Evolutionary conservation across 2,113 vertebrate genomes (phyloP), one percentile per base, ranked within the genome.

Genomic region (Hylia prasina): DNA sequence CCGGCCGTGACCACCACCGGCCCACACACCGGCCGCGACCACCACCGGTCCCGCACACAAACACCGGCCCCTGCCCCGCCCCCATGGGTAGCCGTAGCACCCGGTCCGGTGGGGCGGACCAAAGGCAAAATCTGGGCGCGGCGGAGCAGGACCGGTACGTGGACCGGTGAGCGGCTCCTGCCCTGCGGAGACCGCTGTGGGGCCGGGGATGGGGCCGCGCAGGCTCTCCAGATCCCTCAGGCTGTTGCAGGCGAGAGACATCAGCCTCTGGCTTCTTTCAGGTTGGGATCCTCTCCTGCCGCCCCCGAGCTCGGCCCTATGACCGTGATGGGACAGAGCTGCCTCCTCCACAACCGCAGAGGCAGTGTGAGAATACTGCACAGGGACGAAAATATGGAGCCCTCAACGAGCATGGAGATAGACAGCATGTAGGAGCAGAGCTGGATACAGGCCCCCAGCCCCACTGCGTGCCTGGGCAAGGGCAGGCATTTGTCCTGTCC

Each of bases 381-480:
- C 4, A 58, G 47, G 3, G 15, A 24, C 0, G 10, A 37, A 5
- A n/a, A 2, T 22, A 39, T 18, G 42, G 48, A 82, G 5, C 4
- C 78, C 19, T 58, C 7, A 4, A 3, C 27, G 48, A 42, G 40
- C 33, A n/a, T 58, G 40, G 90, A 73, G 0, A 0, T 48, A 5
- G 71, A 79, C 31, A 37, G 13, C 54, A 96, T 93, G 95, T 94
- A 83, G 80, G 93, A 94, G 68, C 85, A 71, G 47, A 23, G 39
- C n/a, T 4, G 10, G 31, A 45, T 33, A 17, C 0, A 9, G 33
- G 2, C 9, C 27, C n/a, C 7, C 35, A 37, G 20, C 17, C 45
- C 40, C 17, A 2, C 40, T 1, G 4, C 8, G 35, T 40, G 40
- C 48, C 24, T 33, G 28, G 57, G 42, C 4, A 2, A 11, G 56